A percentile compares a stretch with the other conserved stretches of the same genome.
Evolutionary conservation across 1,140 invertebrate species (phyloP).

Genomic region (Luehdorfia chinensis): DNA sequence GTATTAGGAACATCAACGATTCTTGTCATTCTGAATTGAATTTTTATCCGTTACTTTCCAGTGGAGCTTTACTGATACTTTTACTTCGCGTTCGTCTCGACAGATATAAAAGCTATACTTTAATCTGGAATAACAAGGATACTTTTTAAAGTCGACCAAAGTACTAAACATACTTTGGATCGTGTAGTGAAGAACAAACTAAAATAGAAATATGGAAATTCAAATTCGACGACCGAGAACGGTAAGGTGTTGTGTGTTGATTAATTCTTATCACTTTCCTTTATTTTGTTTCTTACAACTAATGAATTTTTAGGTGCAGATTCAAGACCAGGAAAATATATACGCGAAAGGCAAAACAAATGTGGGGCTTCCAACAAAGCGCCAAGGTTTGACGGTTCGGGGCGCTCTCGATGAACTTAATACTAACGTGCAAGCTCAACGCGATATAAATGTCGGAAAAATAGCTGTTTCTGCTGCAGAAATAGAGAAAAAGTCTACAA

Average conservation of each 20-base stretch:
- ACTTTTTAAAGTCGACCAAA: neutral
- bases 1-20: neutral
- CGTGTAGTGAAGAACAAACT: neutral
- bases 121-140: neutral
- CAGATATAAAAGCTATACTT: neutral
- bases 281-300: neutral
- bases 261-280: neutral
- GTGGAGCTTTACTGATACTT: neutral
- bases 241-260: constrained; percentile 33
- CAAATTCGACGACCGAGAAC: constrained; percentile 41
- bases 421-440: constrained; percentile 46
- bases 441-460: constrained; percentile 45
- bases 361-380: constrained; percentile 40
- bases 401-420: constrained; percentile 62
- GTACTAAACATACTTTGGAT: constrained; percentile 2
- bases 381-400: constrained; percentile 40
- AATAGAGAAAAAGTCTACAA: constrained; percentile 62
- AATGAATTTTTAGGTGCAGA: constrained; percentile 30
- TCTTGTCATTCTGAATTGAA: constrained; percentile 16
- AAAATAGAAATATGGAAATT: constrained; percentile 44
- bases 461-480: constrained; percentile 40
- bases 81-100: no score
- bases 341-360: constrained; percentile 47
- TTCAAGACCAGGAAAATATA: constrained; percentile 61
- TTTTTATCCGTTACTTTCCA: constrained; percentile 37